Evolutionary conservation across 2,888 invertebrate genomes (phyloP).

Genomic region (Mesochorus sp.): DNA sequence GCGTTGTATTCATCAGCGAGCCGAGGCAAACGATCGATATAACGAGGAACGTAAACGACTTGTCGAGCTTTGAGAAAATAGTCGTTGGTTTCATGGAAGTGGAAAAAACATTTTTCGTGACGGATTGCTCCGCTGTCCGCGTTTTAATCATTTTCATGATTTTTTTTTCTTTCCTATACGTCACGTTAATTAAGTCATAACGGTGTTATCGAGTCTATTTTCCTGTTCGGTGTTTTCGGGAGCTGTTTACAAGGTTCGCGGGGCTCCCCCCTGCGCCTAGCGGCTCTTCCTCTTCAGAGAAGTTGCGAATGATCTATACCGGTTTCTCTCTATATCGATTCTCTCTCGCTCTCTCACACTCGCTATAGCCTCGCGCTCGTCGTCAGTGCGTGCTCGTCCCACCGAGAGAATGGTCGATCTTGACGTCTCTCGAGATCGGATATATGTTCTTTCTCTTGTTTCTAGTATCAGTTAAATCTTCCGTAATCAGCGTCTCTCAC

Average conservation of each 20-base stretch:
- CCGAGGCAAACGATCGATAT: slow-evolving; percentile 52
- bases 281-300: slow-evolving; percentile 2
- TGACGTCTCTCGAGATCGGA: background rate
- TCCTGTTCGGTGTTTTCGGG: background rate
- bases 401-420: background rate
- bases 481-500: background rate
- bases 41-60: slow-evolving; percentile 15
- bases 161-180: no score
- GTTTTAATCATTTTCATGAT: background rate
- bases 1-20: slow-evolving; percentile 27
- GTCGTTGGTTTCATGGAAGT: background rate
- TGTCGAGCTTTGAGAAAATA: background rate
- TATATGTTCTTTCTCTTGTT: background rate
- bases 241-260: background rate
- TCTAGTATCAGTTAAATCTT: background rate
- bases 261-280: slow-evolving; percentile 21
- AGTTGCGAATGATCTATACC: slow-evolving; percentile 36
- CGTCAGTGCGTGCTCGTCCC: background rate
- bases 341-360: slow-evolving; percentile 28
- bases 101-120: background rate
- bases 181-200: no score
- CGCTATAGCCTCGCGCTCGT: slow-evolving; percentile 4
- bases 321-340: slow-evolving; percentile 38
- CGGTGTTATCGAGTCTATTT: no score
- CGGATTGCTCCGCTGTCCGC: background rate